Conservation (phyloP, 2,113 vertebrate species). For the Platanista minor region DNA sequence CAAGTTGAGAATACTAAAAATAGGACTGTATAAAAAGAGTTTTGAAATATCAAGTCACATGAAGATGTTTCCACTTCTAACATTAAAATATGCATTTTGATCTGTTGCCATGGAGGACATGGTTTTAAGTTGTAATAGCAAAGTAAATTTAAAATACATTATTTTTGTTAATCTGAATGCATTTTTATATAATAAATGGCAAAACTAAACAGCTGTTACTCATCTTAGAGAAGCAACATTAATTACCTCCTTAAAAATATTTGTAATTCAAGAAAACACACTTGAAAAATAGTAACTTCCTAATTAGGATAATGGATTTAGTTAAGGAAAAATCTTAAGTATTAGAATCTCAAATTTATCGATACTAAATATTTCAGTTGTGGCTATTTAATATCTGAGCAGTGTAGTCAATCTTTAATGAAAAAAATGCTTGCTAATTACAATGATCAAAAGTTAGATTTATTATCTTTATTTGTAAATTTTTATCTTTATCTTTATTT, state of each 20-base stretch:
- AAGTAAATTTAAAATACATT: not conserved
- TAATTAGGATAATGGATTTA: not conserved
- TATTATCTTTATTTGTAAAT: not conserved
- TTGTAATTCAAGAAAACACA: not conserved
- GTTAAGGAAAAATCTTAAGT: not conserved
- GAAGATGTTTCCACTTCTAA: not conserved
- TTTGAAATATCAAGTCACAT: not conserved
- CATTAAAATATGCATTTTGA: not conserved
- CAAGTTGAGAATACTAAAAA: not conserved
- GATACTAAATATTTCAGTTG: not conserved
- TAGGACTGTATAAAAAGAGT: not conserved
- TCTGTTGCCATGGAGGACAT: not conserved
- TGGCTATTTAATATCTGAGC: not conserved
- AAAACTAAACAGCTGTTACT: not conserved
- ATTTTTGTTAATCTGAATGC: not conserved
- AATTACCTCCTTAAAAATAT: not conserved
- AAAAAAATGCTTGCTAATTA: not conserved
- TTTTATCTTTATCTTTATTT: not conserved
- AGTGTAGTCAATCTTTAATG: not conserved
- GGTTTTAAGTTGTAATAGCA: not conserved
- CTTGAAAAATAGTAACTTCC: not conserved
- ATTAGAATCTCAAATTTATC: not conserved
- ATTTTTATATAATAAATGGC: not conserved
- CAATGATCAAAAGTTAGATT: not conserved
- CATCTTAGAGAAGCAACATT: not conserved